Evolutionary conservation across 2,797 vertebrate species (phyloP).

Genomic region (Eidolon dupreanum): DNA sequence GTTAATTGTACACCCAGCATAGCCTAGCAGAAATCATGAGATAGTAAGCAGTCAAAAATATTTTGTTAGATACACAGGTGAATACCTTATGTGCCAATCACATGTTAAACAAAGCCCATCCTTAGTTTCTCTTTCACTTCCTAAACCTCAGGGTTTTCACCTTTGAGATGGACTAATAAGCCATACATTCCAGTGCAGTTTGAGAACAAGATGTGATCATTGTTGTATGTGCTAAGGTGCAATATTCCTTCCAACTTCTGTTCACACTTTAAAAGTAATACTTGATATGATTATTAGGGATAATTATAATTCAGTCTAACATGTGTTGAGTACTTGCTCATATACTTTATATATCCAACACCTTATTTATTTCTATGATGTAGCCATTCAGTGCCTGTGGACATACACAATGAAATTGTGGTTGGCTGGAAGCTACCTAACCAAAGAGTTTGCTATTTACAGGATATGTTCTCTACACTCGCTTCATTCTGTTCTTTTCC

Average conservation of each 20-base stretch:
- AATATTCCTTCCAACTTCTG: neutral
- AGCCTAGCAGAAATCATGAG: fast-evolving
- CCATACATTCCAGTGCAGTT: neutral
- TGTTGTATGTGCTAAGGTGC: neutral
- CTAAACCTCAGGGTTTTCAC: neutral
- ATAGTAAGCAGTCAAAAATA: neutral
- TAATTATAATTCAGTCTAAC: neutral
- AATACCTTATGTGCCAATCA: neutral
- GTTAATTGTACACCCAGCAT: neutral
- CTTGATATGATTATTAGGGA: neutral
- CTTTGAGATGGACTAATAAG: neutral
- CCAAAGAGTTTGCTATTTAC: neutral
- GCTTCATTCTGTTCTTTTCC: neutral
- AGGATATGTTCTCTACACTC: neutral
- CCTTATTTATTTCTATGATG: neutral
- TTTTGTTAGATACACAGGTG: neutral
- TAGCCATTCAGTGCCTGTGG: neutral
- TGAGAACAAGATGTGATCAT: neutral
- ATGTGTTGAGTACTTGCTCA: neutral
- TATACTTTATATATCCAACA: neutral
- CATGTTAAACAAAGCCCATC: neutral
- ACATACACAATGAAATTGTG: fast-evolving
- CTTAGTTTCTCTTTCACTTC: neutral
- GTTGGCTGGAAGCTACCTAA: neutral
- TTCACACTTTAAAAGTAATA: neutral